Evolutionary conservation across 2,888 invertebrate species (phyloP).

Genomic region (Macrosiphum euphorbiae): DNA sequence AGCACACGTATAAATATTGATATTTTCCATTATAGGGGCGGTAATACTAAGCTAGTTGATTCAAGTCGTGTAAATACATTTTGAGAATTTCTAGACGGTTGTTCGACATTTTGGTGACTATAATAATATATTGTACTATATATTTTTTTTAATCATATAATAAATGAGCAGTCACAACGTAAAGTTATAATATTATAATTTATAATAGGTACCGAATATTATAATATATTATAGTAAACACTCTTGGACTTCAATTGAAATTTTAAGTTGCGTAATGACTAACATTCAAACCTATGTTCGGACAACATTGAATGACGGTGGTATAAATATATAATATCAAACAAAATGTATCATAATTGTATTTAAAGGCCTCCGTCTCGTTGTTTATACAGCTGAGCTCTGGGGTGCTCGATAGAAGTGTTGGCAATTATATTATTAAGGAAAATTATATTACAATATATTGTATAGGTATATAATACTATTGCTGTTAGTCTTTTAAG

Average conservation of each 20-base stretch:
- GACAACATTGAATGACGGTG: background rate
- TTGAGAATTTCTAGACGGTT: background rate
- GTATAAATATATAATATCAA: background rate
- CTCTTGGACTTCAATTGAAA: background rate
- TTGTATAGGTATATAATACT: too few species aligned
- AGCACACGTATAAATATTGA: background rate
- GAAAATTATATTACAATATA: background rate
- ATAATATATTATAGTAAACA: background rate
- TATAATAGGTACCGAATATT: background rate
- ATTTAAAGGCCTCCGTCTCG: background rate
- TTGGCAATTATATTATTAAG: background rate
- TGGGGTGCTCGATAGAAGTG: background rate
- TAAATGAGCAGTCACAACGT: background rate
- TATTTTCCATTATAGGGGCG: background rate
- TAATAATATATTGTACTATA: background rate
- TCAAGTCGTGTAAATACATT: background rate
- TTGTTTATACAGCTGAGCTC: background rate
- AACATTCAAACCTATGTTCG: background rate
- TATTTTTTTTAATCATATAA: background rate
- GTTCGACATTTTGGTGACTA: background rate
- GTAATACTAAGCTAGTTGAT: background rate
- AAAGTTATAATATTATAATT: background rate
- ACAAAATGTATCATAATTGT: background rate
- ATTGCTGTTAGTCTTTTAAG: background rate
- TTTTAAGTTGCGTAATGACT: background rate